Evolutionary conservation across 2,888 invertebrate genomes (phyloP).

Genomic region (Pelosia muscerda): DNA sequence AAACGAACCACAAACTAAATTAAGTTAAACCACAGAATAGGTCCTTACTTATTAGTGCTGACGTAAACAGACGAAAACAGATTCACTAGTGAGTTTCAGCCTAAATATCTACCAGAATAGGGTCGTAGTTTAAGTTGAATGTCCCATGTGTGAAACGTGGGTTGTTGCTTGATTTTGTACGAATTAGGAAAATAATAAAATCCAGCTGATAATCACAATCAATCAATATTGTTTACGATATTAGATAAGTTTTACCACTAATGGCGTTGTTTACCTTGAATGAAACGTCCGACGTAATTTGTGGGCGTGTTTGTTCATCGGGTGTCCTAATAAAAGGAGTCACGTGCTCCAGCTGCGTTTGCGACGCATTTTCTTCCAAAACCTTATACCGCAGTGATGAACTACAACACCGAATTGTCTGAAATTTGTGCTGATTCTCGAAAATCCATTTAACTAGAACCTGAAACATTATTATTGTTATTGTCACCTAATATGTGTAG

Average conservation of each 20-base stretch:
- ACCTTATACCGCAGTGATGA: slow-evolving; percentile 83
- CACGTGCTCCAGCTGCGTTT: slow-evolving; percentile 60
- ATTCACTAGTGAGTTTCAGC: not conserved
- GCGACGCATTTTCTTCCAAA: slow-evolving; percentile 72
- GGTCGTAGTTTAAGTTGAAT: not conserved
- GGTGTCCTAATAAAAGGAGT: slow-evolving; percentile 53
- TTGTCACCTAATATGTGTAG: not conserved
- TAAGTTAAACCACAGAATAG: not conserved
- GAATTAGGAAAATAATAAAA: slow-evolving; percentile 9
- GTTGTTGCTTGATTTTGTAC: not conserved
- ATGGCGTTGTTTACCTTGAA: slow-evolving; percentile 83
- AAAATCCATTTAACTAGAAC: slow-evolving; percentile 89
- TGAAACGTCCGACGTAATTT: slow-evolving; percentile 76
- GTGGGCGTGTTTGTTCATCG: slow-evolving; percentile 66
- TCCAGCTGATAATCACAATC: slow-evolving; percentile 14
- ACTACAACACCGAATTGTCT: slow-evolving; percentile 87
- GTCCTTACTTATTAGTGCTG: not conserved
- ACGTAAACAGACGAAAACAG: too few species aligned
- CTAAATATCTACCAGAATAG: not conserved
- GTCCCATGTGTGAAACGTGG: not conserved
- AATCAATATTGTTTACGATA: slow-evolving; percentile 16
- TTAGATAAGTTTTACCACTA: slow-evolving; percentile 33
- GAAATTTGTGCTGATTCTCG: slow-evolving; percentile 91
- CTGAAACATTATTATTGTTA: slow-evolving; percentile 60
- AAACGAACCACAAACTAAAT: not conserved